A percentile compares a stretch with the other conserved stretches of the same genome.
phyloP scores from a whole-genome alignment of 2,113 vertebrate species.

The Saimiri boliviensis region DNA sequence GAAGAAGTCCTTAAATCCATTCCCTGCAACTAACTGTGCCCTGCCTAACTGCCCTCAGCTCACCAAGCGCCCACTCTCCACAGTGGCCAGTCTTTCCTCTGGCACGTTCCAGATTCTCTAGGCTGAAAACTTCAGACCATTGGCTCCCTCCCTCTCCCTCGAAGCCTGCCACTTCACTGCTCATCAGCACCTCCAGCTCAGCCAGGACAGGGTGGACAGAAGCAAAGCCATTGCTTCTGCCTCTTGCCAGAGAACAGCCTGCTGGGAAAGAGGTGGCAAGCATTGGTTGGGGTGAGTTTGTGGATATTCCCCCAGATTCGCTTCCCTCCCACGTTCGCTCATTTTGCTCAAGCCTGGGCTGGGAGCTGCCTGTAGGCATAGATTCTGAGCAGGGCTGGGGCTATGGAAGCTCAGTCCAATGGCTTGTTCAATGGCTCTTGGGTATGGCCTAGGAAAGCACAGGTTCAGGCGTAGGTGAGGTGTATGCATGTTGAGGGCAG shows the following conservation, averaged over 20 bases:
- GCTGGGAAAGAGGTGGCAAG: neutral
- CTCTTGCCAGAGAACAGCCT: neutral
- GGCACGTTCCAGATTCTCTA: neutral
- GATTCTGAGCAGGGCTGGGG: neutral
- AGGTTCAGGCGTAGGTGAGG: too few relatives aligned
- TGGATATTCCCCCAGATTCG: neutral
- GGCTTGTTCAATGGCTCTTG: neutral
- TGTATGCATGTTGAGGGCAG: neutral
- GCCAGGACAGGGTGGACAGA: neutral
- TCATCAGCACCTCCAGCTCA: neutral
- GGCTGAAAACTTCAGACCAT: neutral
- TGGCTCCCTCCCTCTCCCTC: neutral
- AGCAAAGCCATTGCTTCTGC: neutral
- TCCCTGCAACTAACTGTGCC: neutral
- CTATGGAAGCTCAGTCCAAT: neutral
- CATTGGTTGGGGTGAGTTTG: accelerated
- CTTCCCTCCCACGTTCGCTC: neutral
- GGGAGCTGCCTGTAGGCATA: neutral
- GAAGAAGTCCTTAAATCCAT: neutral
- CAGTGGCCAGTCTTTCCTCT: neutral
- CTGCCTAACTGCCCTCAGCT: neutral
- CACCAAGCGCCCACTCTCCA: neutral
- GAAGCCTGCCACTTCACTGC: neutral
- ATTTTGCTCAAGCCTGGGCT: neutral
- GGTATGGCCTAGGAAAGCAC: neutral